These are phyloP conservation scores for Chymomyza caudatula DNA, from an alignment of 2,888 invertebrate species.

Conservation along the genomic window DNA sequence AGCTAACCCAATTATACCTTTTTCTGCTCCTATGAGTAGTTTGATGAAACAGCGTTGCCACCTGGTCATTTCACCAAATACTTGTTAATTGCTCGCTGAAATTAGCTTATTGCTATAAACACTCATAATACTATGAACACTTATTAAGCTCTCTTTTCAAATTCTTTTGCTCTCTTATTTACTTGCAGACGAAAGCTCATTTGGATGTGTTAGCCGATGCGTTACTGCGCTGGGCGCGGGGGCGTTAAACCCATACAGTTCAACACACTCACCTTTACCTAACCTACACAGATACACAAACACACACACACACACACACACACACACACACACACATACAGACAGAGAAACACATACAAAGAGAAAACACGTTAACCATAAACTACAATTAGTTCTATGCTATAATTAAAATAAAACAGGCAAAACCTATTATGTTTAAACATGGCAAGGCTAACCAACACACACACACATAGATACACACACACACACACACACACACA, in stretches of 20 bases:
- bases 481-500: slow-evolving; percentile 13
- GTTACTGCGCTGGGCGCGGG: slow-evolving; percentile 94
- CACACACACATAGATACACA: background rate
- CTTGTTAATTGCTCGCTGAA: background rate
- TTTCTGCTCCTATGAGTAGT: too few species aligned
- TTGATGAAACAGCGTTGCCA: too few species aligned
- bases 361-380: slow-evolving; percentile 47
- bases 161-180: slow-evolving; percentile 43
- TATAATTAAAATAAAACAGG: slow-evolving; percentile 16
- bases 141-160: background rate
- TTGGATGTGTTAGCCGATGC: slow-evolving; percentile 96
- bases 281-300: slow-evolving; percentile 6
- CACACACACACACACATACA: slow-evolving; percentile 14
- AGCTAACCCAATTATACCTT: too few species aligned
- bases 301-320: slow-evolving; percentile 20
- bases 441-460: slow-evolving; percentile 17
- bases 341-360: slow-evolving; percentile 39
- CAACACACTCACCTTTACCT: slow-evolving; percentile 1
- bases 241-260: slow-evolving; percentile 83
- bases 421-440: slow-evolving; percentile 56
- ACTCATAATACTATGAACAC: background rate
- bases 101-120: background rate
- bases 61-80: background rate
- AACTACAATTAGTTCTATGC: slow-evolving; percentile 56
- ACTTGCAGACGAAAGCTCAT: slow-evolving; percentile 94